These are phyloP conservation scores for Clarias pachynema DNA, from an alignment of 2,797 vertebrate species.

Conservation along the genomic window DNA sequence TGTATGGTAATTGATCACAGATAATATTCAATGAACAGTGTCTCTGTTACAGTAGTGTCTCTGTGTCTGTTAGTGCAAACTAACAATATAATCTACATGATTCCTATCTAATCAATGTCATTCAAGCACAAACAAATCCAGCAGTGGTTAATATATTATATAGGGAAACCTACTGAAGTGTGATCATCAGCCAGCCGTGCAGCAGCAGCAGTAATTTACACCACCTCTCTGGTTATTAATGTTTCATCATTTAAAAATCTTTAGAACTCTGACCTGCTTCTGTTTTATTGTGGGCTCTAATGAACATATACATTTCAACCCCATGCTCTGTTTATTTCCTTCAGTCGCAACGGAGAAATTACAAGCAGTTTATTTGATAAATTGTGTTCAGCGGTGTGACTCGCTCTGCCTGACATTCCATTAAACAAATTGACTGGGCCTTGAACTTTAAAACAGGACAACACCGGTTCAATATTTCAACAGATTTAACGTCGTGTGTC, in stretches of 20 bases:
- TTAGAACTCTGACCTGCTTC: conserved; percentile 10
- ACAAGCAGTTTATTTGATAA: conserved; percentile 41
- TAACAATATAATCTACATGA: not conserved
- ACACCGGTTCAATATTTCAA: conserved; percentile 36
- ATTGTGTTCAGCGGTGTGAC: conserved; percentile 31
- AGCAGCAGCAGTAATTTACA: conserved; percentile 1
- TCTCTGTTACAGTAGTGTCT: too few relatives aligned
- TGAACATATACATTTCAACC: conserved; percentile 26
- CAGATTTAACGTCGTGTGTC: conserved; percentile 10
- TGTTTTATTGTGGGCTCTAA: conserved; percentile 30
- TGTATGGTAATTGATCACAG: not conserved
- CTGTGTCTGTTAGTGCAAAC: not conserved
- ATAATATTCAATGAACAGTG: not conserved
- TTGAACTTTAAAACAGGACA: conserved; percentile 35
- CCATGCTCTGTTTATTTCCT: conserved; percentile 21
- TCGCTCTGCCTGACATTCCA: conserved; percentile 45
- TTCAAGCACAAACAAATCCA: not conserved
- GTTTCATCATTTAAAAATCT: conserved; percentile 15
- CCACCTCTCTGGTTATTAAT: conserved; percentile 6
- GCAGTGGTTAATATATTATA: not conserved
- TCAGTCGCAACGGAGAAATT: conserved; percentile 14
- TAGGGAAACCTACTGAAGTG: not conserved
- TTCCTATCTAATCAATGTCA: not conserved
- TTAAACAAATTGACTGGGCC: conserved; percentile 44
- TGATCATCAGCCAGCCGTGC: not conserved